Conservation (phyloP, 2,888 invertebrate genomes). For the Masnerella sp. region DNA sequence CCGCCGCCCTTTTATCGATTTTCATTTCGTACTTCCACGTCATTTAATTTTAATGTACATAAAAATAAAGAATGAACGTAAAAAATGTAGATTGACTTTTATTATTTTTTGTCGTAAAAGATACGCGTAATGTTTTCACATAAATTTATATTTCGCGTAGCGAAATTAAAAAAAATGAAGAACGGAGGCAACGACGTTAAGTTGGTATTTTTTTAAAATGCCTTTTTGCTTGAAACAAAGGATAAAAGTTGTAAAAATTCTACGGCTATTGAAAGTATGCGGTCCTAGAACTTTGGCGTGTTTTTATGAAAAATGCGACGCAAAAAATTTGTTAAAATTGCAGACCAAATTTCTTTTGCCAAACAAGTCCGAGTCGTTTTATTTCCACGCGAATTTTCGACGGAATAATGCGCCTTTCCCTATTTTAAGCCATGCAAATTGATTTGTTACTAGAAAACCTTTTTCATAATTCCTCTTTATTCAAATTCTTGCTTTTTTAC, state of each 20-base stretch:
- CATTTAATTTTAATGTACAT: slow-evolving; percentile 51
- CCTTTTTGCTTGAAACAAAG: slow-evolving; percentile 33
- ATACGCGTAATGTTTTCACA: slow-evolving; percentile 39
- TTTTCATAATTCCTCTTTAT: neutral
- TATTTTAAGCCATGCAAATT: too few species aligned
- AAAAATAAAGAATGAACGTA: slow-evolving; percentile 47
- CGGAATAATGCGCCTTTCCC: neutral
- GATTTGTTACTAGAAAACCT: too few species aligned
- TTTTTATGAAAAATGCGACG: slow-evolving; percentile 35
- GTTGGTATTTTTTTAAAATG: slow-evolving; percentile 33
- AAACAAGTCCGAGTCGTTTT: slow-evolving; percentile 32
- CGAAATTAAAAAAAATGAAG: slow-evolving; percentile 26
- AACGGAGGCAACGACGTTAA: slow-evolving; percentile 14
- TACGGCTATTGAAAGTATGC: slow-evolving; percentile 35
- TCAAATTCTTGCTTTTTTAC: too few species aligned
- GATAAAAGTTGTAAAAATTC: slow-evolving; percentile 43
- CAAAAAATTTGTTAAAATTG: slow-evolving; percentile 44
- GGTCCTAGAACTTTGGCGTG: slow-evolving; percentile 26
- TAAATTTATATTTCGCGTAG: slow-evolving; percentile 43
- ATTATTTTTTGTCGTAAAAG: slow-evolving; percentile 53
- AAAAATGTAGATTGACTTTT: slow-evolving; percentile 53
- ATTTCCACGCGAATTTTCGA: slow-evolving; percentile 18
- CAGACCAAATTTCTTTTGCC: slow-evolving; percentile 25
- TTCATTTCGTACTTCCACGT: slow-evolving; percentile 33
- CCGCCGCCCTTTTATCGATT: slow-evolving; percentile 34